Evolutionary conservation across 2,888 invertebrate species (phyloP).

Genomic region (Cylloceria caligata): DNA sequence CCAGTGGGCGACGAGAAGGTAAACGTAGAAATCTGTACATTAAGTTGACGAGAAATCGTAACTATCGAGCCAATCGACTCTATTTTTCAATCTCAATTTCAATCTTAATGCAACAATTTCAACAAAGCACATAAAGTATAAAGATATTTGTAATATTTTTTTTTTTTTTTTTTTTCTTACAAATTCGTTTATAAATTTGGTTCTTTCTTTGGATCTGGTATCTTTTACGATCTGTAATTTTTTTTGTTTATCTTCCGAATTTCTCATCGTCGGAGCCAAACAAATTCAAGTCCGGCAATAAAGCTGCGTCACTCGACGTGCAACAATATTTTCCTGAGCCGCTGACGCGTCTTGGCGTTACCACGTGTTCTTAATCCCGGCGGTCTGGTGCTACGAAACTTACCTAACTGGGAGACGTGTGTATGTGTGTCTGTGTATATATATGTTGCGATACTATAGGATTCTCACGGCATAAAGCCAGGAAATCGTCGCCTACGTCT

Average conservation of each 20-base stretch:
- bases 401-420: constrained; percentile 16
- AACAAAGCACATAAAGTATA: too few species aligned
- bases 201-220: too few species aligned
- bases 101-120: not conserved
- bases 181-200: too few species aligned
- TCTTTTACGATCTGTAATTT: not conserved
- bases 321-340: constrained; percentile 7
- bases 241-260: too few species aligned
- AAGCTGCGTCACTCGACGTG: constrained; percentile 9
- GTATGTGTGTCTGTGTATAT: too few species aligned
- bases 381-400: constrained; percentile 8
- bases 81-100: not conserved
- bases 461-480: constrained; percentile 16
- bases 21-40: constrained; percentile 39
- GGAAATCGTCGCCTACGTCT: constrained; percentile 43
- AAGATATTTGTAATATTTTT: not conserved
- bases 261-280: not conserved
- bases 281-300: not conserved
- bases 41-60: constrained; percentile 42
- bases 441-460: not conserved
- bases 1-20: constrained; percentile 74
- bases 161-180: too few species aligned
- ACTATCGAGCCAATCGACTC: constrained; percentile 25
- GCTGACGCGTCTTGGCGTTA: not conserved
- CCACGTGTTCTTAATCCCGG: constrained; percentile 12